Conservation (phyloP, 2,888 invertebrate species). For the Pardosa pseudoannulata region DNA sequence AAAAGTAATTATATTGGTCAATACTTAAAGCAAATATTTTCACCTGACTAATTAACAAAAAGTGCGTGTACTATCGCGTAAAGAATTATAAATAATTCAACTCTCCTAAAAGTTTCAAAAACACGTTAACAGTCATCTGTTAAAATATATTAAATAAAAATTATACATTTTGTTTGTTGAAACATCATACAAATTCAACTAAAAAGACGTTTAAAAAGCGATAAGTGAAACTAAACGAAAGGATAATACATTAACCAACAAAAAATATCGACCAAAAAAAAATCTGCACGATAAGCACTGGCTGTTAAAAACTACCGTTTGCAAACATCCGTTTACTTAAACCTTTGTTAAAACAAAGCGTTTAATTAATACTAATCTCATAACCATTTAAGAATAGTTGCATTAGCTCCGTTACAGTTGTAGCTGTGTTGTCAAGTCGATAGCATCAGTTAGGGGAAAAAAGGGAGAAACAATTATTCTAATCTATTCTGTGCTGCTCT, state of each 20-base stretch:
- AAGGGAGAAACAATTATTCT: not conserved
- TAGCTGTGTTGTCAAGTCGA: not conserved
- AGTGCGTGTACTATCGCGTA: no score
- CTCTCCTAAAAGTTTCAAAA: no score
- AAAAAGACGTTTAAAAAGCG: not conserved
- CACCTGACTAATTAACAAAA: no score
- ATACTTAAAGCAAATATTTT: no score
- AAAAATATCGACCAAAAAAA: no score
- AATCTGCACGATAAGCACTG: not conserved
- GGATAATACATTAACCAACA: not conserved
- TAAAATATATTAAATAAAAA: no score
- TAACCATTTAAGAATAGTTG: not conserved
- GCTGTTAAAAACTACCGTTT: not conserved
- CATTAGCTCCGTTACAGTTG: not conserved
- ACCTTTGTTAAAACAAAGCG: not conserved
- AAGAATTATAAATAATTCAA: no score
- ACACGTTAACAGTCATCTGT: no score
- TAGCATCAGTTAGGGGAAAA: not conserved
- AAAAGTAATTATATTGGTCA: no score
- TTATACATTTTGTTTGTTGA: no score
- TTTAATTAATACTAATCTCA: not conserved
- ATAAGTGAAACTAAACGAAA: not conserved
- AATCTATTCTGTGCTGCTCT: no score
- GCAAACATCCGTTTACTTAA: not conserved
- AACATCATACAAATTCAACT: not conserved